Evolutionary conservation across 2,888 invertebrate species (phyloP).

Genomic region (Melieria picta): DNA sequence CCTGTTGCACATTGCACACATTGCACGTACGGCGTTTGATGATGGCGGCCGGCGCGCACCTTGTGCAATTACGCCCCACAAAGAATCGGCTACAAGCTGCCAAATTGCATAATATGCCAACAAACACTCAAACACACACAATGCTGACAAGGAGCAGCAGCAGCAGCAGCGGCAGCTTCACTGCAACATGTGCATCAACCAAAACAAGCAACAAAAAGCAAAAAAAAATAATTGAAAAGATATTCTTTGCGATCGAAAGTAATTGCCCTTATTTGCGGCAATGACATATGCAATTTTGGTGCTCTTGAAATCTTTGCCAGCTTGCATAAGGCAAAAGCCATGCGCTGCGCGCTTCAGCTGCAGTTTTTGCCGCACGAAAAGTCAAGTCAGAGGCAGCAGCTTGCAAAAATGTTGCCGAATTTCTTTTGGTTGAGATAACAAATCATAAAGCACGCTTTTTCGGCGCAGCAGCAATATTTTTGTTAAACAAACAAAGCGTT

Average conservation of each 20-base stretch:
- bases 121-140: not conserved
- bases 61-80: slow-evolving; percentile 28
- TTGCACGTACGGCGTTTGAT: not conserved
- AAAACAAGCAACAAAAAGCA: no score
- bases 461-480: not conserved
- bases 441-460: slow-evolving; percentile 26
- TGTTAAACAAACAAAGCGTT: no score
- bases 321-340: not conserved
- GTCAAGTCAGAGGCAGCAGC: not conserved
- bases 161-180: not conserved
- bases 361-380: not conserved
- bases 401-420: not conserved
- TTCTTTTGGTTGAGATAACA: slow-evolving; percentile 4
- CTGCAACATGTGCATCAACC: not conserved
- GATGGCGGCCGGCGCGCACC: not conserved
- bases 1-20: no score
- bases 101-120: slow-evolving; percentile 22
- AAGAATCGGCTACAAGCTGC: slow-evolving; percentile 20
- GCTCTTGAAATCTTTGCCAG: not conserved
- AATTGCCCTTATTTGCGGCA: slow-evolving; percentile 18
- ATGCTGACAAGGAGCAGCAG: slow-evolving; percentile 10
- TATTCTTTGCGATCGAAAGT: not conserved
- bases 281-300: slow-evolving; percentile 17
- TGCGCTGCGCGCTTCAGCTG: not conserved
- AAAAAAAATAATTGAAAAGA: slow-evolving; percentile 10